phyloP scores from a whole-genome alignment of 92 coral and sea anemone genomes.

The Paragorgia papillata region DNA sequence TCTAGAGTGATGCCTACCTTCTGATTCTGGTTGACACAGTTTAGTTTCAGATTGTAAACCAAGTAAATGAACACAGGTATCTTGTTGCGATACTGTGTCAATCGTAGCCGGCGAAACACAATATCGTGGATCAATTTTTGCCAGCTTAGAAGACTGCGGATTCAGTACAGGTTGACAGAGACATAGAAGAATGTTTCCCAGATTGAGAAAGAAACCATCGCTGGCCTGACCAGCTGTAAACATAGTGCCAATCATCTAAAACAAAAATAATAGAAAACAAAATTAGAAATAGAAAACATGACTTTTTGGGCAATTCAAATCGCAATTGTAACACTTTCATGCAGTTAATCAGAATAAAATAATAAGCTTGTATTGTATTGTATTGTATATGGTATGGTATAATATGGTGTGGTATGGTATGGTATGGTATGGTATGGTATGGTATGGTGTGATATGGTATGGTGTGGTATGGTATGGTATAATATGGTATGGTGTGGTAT shows the following conservation, averaged over 20 bases:
- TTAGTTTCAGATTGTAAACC: conserved; percentile 87
- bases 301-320: too few species aligned
- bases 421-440: too few species aligned
- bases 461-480: too few species aligned
- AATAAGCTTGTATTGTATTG: too few species aligned
- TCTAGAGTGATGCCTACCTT: conserved; percentile 56
- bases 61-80: conserved; percentile 67
- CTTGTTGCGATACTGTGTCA: conserved; percentile 56
- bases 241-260: conserved; percentile 84
- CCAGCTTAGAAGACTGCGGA: conserved; percentile 74
- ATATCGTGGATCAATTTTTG: conserved; percentile 84
- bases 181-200: conserved; percentile 71
- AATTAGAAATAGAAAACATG: too few species aligned
- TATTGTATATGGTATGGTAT: too few species aligned
- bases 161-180: conserved; percentile 84
- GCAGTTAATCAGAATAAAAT: too few species aligned
- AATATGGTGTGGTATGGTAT: too few species aligned
- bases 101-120: conserved; percentile 66
- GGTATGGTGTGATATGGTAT: too few species aligned
- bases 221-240: conserved; percentile 74
- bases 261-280: neutral
- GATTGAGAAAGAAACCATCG: conserved; percentile 94
- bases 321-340: too few species aligned
- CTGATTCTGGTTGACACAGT: conserved; percentile 62
- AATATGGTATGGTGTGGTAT: too few species aligned